Evolutionary conservation across 2,888 invertebrate species (phyloP), one percentile per base, ranked within the genome.

Genomic region (Cosmia trapezina): DNA sequence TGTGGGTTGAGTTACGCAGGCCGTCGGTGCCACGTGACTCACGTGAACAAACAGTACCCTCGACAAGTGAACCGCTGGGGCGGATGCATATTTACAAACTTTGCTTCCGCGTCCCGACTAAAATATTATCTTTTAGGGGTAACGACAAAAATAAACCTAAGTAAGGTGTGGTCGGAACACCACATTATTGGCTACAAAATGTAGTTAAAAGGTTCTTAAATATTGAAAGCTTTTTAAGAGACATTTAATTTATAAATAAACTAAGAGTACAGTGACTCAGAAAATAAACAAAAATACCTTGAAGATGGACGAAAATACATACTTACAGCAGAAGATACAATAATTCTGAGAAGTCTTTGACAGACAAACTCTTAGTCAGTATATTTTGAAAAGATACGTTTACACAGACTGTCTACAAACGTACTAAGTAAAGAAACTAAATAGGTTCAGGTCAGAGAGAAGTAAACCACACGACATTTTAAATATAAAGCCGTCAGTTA

Each of bases 81-180:
- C 86, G 86, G 86, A 88, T 87, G 80, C 78, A 80, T 91, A 90
- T 92, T 92, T 93, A 93, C 90, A 89, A 91, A 92, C 89, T 90
- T 86, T 87, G 88, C 90, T 89, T 86, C 84, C 86, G 84, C 85
- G 85, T 88, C 88, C 86, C 80, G 84, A 84, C 87, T 85, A 87
- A 84, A 89, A 87, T 88, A 89, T 88, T 86, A 88, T 86, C 85
- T 86, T 88, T 84, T 86, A 85, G 88, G 83, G 81, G 81, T 78
- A 78, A 79, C 76, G 78, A 68, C 79, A 83, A 81, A 86, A 85
- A 88, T 87, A 86, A 72, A 73, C 54, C 33, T 19, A 47, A 54
- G 11, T 51, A 28, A 69, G 70, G 69, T 22, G 43, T n/a, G 17
- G 70, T 51, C n/a, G 28, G 9, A 28, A 70, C 33, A 70, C 51